phyloP scores from a whole-genome alignment of 2,113 vertebrate species.

The Physeter macrocephalus region DNA sequence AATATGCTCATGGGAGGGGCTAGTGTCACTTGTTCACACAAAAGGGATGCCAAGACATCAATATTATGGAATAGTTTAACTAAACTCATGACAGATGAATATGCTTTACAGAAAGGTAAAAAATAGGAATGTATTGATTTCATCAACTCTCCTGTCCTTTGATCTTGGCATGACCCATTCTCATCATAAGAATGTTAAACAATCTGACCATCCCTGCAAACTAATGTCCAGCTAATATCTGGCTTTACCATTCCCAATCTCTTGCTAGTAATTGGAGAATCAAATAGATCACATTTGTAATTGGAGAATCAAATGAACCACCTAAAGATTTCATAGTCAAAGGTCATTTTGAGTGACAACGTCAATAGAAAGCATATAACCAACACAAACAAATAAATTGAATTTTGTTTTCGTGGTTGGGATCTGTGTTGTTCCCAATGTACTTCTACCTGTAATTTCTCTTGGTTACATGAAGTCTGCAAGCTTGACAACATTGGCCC shows the following conservation, averaged over 20 bases:
- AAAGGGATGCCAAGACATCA: neutral
- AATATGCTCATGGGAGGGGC: fast-evolving
- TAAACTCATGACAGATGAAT: neutral
- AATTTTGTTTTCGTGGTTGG: neutral
- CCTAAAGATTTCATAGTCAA: neutral
- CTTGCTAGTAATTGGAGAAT: neutral
- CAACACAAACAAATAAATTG: neutral
- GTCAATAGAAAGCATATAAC: neutral
- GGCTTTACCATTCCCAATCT: neutral
- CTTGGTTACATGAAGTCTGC: neutral
- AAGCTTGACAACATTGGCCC: neutral
- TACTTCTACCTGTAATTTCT: neutral
- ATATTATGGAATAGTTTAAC: neutral
- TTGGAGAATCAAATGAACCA: neutral
- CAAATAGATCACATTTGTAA: neutral
- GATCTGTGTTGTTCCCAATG: neutral
- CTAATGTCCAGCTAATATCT: neutral
- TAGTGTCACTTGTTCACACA: neutral
- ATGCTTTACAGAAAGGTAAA: neutral
- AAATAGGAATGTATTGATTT: neutral
- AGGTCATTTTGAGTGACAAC: neutral
- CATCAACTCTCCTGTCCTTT: neutral
- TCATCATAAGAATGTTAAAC: neutral
- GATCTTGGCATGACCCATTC: neutral
- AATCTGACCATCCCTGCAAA: neutral